Percentiles rank a stretch among this genome's conserved stretches.
phyloP scores from a whole-genome alignment of 2,113 vertebrate species.

The Centropus unirufus region DNA sequence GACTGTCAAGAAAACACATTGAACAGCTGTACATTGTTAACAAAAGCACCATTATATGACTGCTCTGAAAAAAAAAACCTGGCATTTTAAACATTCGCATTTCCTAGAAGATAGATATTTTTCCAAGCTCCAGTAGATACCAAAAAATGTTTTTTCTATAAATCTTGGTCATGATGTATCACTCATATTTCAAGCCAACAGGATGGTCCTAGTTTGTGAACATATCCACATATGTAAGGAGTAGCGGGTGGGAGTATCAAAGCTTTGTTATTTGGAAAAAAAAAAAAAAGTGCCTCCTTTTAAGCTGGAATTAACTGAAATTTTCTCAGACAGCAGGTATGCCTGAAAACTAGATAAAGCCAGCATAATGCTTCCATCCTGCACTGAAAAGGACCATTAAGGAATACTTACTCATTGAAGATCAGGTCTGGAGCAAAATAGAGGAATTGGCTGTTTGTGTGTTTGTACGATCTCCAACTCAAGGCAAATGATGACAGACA shows the following conservation, averaged over 20 bases:
- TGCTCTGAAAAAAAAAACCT: neutral
- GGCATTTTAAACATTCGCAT: constrained; percentile 43
- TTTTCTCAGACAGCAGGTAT: constrained; percentile 32
- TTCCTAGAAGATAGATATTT: constrained; percentile 70
- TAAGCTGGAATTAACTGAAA: neutral
- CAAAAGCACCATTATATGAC: constrained; percentile 69
- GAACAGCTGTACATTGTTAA: constrained; percentile 73
- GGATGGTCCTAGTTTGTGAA: constrained; percentile 48
- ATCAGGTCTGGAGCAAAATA: constrained; percentile 98
- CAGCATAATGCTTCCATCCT: constrained; percentile 36
- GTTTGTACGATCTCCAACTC: constrained; percentile 99
- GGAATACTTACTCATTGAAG: constrained; percentile 95
- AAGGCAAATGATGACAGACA: constrained; percentile 98
- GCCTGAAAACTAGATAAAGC: neutral
- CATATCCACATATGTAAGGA: constrained; percentile 23
- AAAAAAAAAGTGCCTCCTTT: neutral
- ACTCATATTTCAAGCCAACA: constrained; percentile 36
- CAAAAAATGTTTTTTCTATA: constrained; percentile 50
- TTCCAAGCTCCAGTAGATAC: constrained; percentile 54
- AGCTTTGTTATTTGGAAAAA: neutral
- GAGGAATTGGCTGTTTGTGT: constrained; percentile 97
- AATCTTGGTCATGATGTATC: constrained; percentile 20
- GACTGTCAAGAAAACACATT: constrained; percentile 71
- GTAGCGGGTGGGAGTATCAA: neutral
- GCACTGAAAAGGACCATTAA: constrained; percentile 49